Evolutionary conservation across 2,888 invertebrate species (phyloP).

Genomic region (Drosophila peninsularis): DNA sequence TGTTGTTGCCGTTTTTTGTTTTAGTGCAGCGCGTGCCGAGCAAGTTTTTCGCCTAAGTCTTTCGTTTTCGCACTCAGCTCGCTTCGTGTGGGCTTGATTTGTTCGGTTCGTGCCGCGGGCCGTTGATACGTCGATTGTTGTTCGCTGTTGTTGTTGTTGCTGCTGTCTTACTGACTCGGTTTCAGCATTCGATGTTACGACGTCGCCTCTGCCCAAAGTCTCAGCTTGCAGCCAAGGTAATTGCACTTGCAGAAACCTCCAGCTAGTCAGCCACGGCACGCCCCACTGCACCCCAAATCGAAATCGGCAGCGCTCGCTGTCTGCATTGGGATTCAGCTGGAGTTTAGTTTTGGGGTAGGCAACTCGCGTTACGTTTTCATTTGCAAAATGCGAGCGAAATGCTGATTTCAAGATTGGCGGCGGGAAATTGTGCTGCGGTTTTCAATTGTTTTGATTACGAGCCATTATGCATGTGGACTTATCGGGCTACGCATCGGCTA

Average conservation of each 20-base stretch:
- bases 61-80: conserved; percentile 57
- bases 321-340: conserved; percentile 43
- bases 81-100: conserved; percentile 41
- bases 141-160: conserved; percentile 24
- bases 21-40: conserved; percentile 55
- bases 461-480: conserved; percentile 44
- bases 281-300: conserved; percentile 54
- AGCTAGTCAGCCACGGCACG: conserved; percentile 43
- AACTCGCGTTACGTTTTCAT: conserved; percentile 60
- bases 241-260: conserved; percentile 68
- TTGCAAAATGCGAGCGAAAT: conserved; percentile 56
- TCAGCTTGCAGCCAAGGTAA: conserved; percentile 61
- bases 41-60: conserved; percentile 62
- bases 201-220: conserved; percentile 6
- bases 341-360: conserved; percentile 38
- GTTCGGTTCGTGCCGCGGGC: conserved; percentile 51
- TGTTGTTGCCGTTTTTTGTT: conserved; percentile 2
- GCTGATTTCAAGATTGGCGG: conserved; percentile 30
- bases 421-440: conserved; percentile 3
- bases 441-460: conserved; percentile 57
- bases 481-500: conserved; percentile 31
- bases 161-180: conserved; percentile 59
- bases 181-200: conserved; percentile 57
- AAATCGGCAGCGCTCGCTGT: conserved; percentile 14
- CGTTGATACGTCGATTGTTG: conserved; percentile 35